A percentile compares a stretch with the other conserved stretches of the same genome.
Conservation (phyloP, 2,797 vertebrate species). For the Helicolenus hilgendorfi region DNA sequence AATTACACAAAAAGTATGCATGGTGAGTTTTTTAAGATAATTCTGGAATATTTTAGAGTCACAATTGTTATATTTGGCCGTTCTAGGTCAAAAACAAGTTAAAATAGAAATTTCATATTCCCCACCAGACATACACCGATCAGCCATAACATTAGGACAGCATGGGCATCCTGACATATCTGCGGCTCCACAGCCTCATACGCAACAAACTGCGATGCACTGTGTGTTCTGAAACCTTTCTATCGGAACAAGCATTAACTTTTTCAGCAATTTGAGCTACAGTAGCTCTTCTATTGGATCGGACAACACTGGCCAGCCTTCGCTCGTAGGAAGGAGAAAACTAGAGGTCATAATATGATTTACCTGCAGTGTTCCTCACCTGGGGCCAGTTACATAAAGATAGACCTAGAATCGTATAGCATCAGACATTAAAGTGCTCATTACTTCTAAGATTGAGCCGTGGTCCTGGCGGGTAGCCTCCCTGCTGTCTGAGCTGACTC, state of each 20-base stretch:
- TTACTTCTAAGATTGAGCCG: not conserved
- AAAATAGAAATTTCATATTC: not conserved
- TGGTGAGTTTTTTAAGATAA: not conserved
- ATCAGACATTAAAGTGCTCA: slow-evolving; percentile 5
- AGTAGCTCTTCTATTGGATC: no score
- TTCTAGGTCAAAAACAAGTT: not conserved
- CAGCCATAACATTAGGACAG: no score
- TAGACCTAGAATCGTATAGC: not conserved
- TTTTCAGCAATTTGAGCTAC: no score
- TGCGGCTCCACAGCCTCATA: fast-evolving
- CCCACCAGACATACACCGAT: not conserved
- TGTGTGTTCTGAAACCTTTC: no score
- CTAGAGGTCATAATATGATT: no score
- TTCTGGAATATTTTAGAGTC: not conserved
- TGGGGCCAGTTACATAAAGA: no score
- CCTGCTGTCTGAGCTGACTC: slow-evolving; percentile 14
- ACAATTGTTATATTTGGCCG: not conserved
- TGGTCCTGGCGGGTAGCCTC: not conserved
- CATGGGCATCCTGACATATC: no score
- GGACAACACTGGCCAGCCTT: no score
- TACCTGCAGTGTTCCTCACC: no score
- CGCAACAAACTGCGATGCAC: no score
- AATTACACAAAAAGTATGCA: not conserved
- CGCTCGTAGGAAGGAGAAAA: no score
- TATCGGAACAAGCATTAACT: no score